Base-by-base conservation (phyloP, 2,888 invertebrate species). In the Watsonalla cultraria region DNA sequence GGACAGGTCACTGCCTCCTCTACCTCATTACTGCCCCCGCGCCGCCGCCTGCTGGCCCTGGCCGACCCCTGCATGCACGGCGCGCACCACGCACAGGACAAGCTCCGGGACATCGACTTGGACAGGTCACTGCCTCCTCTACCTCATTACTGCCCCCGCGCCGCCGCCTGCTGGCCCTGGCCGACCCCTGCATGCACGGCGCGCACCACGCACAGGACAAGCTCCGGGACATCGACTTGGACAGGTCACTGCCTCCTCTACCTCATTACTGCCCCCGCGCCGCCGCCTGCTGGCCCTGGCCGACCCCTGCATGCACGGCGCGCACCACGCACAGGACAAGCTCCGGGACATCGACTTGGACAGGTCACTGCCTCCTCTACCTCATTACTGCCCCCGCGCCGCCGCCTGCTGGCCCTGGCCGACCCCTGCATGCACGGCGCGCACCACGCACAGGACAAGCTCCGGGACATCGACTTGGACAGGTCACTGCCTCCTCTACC, bases 11-110 rank as follows among this genome's bases (percentile, higher is more conserved):
- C 24, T n/a, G n/a, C n/a, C n/a, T n/a, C n/a, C n/a, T n/a, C n/a
- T n/a, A n/a, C n/a, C n/a, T n/a, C n/a, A n/a, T n/a, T n/a, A n/a
- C n/a, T n/a, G 92, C 80, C 92, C 91, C 68, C 92, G 86, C 60
- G 92, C 78, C 58, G 92, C 67, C 92, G 96, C 46, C 92, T 93
- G 15, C 81, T 95, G 54, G 94, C 96, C 7, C 92, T 99, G 70
- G 97, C 98, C 0, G 99, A 99, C 86, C 94, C 95, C 0, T 93
- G 95, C 0, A 93, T 97, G 64, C 96, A 98, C 80, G 98, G 98
- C 0, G 92, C 93, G 0, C 93, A 94, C 6, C 94, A 94, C 68
- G 96, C 96, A 0, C 91, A 94, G 0, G 89, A 89, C 0, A 92
- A 94, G 14, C 94, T 99, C 87, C 89, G 93, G 51, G 94, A 95